Evolutionary conservation across 2,888 invertebrate species (phyloP), one percentile per base, ranked within the genome.

Genomic region (Meta bourneti): DNA sequence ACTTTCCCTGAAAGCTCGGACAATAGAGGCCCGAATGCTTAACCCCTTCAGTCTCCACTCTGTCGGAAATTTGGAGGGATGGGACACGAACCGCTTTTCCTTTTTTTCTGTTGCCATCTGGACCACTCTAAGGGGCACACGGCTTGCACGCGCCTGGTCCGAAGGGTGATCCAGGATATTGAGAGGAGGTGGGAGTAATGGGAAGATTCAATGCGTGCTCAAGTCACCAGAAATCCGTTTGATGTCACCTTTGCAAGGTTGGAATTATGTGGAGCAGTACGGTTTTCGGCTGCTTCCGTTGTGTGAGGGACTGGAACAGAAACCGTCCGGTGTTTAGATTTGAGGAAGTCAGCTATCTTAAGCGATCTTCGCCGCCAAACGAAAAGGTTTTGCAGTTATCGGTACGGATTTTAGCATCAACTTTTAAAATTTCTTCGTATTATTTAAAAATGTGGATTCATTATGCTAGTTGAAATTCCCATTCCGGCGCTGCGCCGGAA

Each of bases 11-110:
- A 48, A 71, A 16, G 19, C 71, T 72, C 54, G 84, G 84, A 84
- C 84, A 84, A 84, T 75, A 34, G 84, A 75, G 71, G 52, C 52
- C 51, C 71, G 51, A 72, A 82, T 82, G 74, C 48, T 84, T 75
- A 84, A 84, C 84, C 84, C 81, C 61, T 84, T 84, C 51, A 49
- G 52, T 51, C 51, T 54, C 20, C 61, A 54, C 34, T 80, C 61
- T 80, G 69, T 16, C 61, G 80, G 69, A 20, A 80, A 80, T 13
- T 69, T 13, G 69, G 80, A 8, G 5, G 80, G 69, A 13, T 48
- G 20, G 61, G 34, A 61, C 79, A 61, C 61, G 77, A 52, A 51
- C 49, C 49, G 77, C n/a, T 34, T 61, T 9, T 61, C 61, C 6
- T 70, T 52, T 9, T 75, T 80, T 69, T 13, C 20, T 48, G 54